Evolutionary conservation across 2,113 vertebrate genomes (phyloP).

Genomic region (Centropristis striata): DNA sequence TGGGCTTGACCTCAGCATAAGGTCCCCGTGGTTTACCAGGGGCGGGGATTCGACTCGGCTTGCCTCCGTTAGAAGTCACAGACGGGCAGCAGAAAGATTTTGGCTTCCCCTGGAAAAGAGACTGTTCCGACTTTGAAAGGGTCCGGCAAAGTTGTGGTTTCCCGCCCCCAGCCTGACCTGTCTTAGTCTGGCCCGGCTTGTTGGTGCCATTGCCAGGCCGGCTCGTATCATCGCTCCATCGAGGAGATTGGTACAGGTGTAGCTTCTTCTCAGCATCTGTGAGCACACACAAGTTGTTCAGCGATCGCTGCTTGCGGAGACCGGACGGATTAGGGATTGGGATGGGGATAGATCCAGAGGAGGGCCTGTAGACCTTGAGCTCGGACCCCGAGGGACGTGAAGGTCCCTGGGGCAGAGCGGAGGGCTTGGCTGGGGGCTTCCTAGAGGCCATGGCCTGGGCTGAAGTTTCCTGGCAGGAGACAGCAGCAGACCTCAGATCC

Average conservation of each 20-base stretch:
- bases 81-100: conserved; percentile 85
- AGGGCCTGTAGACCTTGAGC: conserved; percentile 91
- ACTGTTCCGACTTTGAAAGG: conserved; percentile 95
- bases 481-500: conserved; percentile 77
- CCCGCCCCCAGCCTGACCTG: conserved; percentile 67
- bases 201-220: conserved; percentile 71
- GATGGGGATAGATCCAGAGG: conserved; percentile 84
- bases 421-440: conserved; percentile 82
- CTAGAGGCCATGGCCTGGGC: conserved; percentile 87
- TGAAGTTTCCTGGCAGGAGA: conserved; percentile 74
- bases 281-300: conserved; percentile 93
- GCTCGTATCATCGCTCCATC: conserved; percentile 91
- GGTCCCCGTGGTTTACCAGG: conserved; percentile 89
- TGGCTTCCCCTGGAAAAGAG: conserved; percentile 90
- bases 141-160: conserved; percentile 87
- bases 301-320: conserved; percentile 94
- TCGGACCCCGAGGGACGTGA: conserved; percentile 86
- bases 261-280: conserved; percentile 96
- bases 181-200: conserved; percentile 70
- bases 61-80: conserved; percentile 82
- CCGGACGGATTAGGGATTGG: conserved; percentile 84
- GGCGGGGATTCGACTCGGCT: conserved; percentile 91
- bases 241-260: conserved; percentile 92
- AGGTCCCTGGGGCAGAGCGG: conserved; percentile 81
- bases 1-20: conserved; percentile 95